phyloP scores from a whole-genome alignment of 2,113 vertebrate genomes.

The Oncorhynchus mykiss region DNA sequence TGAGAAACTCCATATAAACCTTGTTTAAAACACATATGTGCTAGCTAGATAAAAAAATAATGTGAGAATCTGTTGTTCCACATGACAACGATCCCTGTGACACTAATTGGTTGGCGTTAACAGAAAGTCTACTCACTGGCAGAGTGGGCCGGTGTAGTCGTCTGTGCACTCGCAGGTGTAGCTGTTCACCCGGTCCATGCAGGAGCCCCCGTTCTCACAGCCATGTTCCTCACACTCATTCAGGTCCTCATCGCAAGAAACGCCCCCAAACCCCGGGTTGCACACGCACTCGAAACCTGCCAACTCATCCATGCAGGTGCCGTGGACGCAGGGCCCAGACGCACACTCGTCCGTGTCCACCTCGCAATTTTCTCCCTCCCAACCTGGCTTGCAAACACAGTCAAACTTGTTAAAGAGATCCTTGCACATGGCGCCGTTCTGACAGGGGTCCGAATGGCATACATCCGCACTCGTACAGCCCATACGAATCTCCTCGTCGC shows the following conservation, averaged over 20 bases:
- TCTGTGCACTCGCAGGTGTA: conserved; percentile 81
- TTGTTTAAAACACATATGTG: neutral
- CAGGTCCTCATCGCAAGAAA: conserved; percentile 77
- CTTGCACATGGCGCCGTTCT: conserved; percentile 71
- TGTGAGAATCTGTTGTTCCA: neutral
- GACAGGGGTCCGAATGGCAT: conserved; percentile 79
- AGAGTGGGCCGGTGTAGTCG: conserved; percentile 73
- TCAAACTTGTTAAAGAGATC: conserved; percentile 83
- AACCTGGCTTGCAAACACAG: conserved; percentile 79
- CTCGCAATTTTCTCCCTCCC: conserved; percentile 82
- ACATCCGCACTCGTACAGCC: conserved; percentile 80
- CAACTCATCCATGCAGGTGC: conserved; percentile 75
- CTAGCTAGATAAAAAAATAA: neutral
- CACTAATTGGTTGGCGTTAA: neutral
- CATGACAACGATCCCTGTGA: neutral
- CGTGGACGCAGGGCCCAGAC: conserved; percentile 79
- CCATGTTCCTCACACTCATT: conserved; percentile 79
- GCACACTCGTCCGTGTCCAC: conserved; percentile 79
- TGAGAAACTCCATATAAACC: neutral
- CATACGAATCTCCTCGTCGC: conserved; percentile 33
- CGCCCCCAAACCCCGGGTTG: conserved; percentile 77
- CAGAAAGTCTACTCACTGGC: conserved; percentile 78
- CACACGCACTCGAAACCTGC: conserved; percentile 83
- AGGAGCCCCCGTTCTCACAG: conserved; percentile 81
- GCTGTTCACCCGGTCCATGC: conserved; percentile 72